Conservation (phyloP, 1,140 invertebrate species). For the Varroa destructor region DNA sequence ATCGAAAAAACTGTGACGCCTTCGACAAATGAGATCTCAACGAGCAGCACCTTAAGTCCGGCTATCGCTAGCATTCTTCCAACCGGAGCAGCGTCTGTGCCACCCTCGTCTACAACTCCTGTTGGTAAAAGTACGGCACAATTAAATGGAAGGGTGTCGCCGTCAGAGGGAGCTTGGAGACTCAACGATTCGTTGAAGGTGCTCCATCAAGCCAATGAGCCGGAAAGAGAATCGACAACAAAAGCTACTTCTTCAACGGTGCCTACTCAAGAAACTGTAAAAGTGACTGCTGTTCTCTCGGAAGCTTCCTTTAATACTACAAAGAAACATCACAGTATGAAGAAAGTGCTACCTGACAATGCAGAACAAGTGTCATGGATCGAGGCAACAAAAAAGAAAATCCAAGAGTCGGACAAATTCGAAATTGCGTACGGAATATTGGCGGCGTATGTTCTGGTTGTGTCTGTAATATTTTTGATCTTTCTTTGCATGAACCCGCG, state of each 20-base stretch:
- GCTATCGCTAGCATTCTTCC: too few relatives aligned
- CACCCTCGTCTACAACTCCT: too few relatives aligned
- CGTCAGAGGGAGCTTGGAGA: too few relatives aligned
- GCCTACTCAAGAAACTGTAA: slow-evolving; percentile 1
- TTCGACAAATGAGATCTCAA: too few relatives aligned
- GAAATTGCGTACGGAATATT: slow-evolving; percentile 43
- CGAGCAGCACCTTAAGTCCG: too few relatives aligned
- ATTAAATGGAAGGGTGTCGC: too few relatives aligned
- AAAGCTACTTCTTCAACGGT: slow-evolving; percentile 27
- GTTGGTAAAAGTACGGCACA: too few relatives aligned
- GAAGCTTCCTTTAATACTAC: slow-evolving; percentile 1
- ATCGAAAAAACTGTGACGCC: too few relatives aligned
- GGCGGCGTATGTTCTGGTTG: slow-evolving; percentile 40
- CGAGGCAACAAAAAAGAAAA: neutral
- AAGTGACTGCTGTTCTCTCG: neutral
- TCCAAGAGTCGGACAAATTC: slow-evolving; percentile 30
- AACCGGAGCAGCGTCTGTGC: too few relatives aligned
- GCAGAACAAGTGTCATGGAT: slow-evolving; percentile 24
- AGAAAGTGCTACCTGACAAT: slow-evolving; percentile 20
- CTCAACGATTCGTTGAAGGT: neutral
- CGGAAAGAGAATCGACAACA: slow-evolving; percentile 2
- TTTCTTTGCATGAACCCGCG: slow-evolving; percentile 41
- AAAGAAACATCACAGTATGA: slow-evolving; percentile 7
- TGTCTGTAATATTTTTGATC: slow-evolving; percentile 41
- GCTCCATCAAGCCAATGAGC: neutral